phyloP scores from a whole-genome alignment of 2,113 vertebrate genomes.

The Alces alces region DNA sequence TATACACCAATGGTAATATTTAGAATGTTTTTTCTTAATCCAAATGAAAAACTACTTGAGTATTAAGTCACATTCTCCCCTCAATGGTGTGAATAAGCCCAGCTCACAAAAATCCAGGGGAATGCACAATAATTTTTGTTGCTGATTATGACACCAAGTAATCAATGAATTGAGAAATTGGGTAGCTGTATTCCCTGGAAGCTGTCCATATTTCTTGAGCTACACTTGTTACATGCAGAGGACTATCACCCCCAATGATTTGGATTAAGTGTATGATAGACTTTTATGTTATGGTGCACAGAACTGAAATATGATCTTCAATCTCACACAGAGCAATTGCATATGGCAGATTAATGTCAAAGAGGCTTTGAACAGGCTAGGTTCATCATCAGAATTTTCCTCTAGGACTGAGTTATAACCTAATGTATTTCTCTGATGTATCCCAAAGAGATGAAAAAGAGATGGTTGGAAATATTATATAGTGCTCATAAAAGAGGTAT shows the following conservation, averaged over 20 bases:
- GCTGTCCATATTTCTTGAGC: not conserved
- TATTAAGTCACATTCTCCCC: constrained; percentile 17
- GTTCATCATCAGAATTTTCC: constrained; percentile 49
- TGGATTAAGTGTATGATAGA: not conserved
- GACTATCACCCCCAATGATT: not conserved
- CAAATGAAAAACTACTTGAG: not conserved
- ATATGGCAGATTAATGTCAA: constrained; percentile 61
- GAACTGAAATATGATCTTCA: constrained; percentile 42
- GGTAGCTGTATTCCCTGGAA: not conserved
- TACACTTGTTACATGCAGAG: not conserved
- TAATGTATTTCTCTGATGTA: constrained; percentile 54
- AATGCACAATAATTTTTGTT: not conserved
- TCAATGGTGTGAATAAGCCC: not conserved
- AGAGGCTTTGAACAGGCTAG: constrained; percentile 40
- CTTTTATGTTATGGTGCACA: constrained; percentile 40
- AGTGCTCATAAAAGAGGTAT: constrained; percentile 40
- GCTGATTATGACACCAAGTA: not conserved
- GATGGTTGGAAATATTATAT: constrained; percentile 44
- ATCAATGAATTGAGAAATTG: not conserved
- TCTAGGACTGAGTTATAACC: constrained; percentile 41
- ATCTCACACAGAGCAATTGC: constrained; percentile 28
- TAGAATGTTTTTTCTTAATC: constrained; percentile 16
- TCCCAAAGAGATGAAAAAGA: constrained; percentile 54
- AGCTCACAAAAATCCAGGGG: not conserved
- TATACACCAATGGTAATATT: not conserved